phyloP scores from a whole-genome alignment of 2,113 vertebrate genomes.

The Mesembrinibis cayennensis region DNA sequence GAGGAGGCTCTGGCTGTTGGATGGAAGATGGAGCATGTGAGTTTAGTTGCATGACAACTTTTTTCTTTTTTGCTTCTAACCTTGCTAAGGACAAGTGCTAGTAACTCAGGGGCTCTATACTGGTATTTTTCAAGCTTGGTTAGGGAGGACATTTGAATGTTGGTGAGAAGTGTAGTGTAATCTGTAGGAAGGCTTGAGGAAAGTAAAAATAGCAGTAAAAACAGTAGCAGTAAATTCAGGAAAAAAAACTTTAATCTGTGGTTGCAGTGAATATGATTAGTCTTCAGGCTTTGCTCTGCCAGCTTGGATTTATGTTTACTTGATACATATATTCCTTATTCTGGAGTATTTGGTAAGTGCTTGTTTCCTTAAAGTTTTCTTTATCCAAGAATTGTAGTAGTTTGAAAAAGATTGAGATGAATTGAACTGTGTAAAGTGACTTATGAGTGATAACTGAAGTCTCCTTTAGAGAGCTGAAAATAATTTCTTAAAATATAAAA shows the following conservation, averaged over 20 bases:
- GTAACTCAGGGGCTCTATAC: background rate
- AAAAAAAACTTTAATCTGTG: background rate
- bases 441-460: background rate
- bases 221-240: background rate
- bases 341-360: background rate
- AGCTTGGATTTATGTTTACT: background rate
- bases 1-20: too few relatives aligned
- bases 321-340: background rate
- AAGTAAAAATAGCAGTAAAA: background rate
- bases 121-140: background rate
- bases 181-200: background rate
- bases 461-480: background rate
- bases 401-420: background rate
- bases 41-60: too few relatives aligned
- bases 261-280: background rate
- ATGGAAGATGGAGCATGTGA: rapidly evolving
- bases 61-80: background rate
- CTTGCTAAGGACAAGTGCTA: background rate
- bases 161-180: background rate
- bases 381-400: background rate
- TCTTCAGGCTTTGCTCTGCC: background rate
- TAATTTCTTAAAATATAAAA: background rate
- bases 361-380: background rate
- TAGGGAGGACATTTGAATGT: background rate
- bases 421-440: background rate